Evolutionary conservation across 2,113 vertebrate genomes (phyloP).

Genomic region (Nematolebias whitei): DNA sequence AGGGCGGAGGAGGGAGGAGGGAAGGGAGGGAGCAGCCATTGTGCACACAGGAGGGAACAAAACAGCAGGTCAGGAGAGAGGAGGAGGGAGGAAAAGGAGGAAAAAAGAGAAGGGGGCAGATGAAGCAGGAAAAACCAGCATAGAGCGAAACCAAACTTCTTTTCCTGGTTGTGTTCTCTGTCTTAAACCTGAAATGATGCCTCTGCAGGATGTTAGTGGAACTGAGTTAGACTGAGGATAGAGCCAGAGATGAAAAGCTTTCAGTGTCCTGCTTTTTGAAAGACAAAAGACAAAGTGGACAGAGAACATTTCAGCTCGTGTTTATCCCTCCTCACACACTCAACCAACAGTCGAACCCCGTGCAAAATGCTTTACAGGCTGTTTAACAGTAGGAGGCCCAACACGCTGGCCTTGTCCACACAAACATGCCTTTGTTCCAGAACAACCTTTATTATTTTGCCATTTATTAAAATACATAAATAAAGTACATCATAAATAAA

Average conservation of each 20-base stretch:
- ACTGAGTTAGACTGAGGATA: conserved; percentile 43
- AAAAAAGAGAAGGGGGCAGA: conserved; percentile 66
- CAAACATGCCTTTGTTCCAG: too few species aligned
- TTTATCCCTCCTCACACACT: conserved; percentile 2
- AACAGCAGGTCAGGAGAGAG: conserved; percentile 57
- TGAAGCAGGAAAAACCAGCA: conserved; percentile 75
- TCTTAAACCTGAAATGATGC: too few species aligned
- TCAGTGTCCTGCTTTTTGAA: too few species aligned
- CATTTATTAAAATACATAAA: too few species aligned
- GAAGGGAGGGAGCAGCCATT: conserved; percentile 55
- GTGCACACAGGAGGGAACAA: conserved; percentile 60
- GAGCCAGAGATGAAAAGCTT: conserved; percentile 14
- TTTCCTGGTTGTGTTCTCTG: conserved; percentile 26
- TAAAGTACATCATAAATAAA: too few species aligned
- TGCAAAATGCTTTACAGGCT: too few species aligned
- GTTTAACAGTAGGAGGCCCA: too few species aligned
- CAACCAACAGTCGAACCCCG: not conserved
- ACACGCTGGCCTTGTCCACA: too few species aligned
- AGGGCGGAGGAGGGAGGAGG: conserved; percentile 41
- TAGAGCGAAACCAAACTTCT: conserved; percentile 46
- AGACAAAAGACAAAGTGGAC: conserved; percentile 1
- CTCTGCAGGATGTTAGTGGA: conserved; percentile 44
- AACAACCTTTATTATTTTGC: too few species aligned
- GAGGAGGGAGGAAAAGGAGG: conserved; percentile 36
- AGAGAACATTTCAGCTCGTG: conserved; percentile 7